Evolutionary conservation across 2,888 invertebrate species (phyloP).

Genomic region (Noctua janthina): DNA sequence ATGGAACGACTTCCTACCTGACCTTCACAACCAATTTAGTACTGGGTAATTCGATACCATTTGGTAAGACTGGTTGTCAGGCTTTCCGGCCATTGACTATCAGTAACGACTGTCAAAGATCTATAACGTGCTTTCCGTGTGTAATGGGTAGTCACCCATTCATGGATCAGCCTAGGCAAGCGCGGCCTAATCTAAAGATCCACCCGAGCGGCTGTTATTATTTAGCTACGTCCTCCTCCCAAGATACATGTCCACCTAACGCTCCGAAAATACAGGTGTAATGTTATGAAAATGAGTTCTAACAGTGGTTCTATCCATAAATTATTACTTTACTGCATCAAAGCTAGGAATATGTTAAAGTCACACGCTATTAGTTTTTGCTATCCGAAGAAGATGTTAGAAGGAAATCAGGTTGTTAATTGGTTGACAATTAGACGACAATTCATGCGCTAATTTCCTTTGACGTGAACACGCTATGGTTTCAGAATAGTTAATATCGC

Average conservation of each 20-base stretch:
- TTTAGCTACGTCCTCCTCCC: no score
- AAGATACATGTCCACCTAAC: neutral
- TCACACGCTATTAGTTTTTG: conserved; percentile 21
- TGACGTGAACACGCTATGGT: conserved; percentile 26
- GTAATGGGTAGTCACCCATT: no score
- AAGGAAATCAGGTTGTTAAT: conserved; percentile 28
- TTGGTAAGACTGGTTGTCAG: no score
- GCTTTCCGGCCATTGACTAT: no score
- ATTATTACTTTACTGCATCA: neutral
- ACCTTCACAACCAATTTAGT: no score
- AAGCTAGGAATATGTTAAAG: conserved; percentile 15
- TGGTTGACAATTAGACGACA: conserved; percentile 35
- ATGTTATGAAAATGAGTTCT: neutral
- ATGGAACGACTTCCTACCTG: no score
- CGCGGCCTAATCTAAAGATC: no score
- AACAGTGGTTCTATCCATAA: neutral
- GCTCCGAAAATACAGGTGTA: neutral
- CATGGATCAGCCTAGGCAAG: no score
- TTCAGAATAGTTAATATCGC: conserved; percentile 13
- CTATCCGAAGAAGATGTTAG: conserved; percentile 17
- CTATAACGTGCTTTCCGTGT: no score
- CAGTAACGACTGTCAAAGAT: no score
- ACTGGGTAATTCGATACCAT: no score
- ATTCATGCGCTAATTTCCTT: conserved; percentile 38
- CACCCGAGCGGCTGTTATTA: no score